Conservation (phyloP, 2,888 invertebrate genomes). For the Pammene fasciana region DNA sequence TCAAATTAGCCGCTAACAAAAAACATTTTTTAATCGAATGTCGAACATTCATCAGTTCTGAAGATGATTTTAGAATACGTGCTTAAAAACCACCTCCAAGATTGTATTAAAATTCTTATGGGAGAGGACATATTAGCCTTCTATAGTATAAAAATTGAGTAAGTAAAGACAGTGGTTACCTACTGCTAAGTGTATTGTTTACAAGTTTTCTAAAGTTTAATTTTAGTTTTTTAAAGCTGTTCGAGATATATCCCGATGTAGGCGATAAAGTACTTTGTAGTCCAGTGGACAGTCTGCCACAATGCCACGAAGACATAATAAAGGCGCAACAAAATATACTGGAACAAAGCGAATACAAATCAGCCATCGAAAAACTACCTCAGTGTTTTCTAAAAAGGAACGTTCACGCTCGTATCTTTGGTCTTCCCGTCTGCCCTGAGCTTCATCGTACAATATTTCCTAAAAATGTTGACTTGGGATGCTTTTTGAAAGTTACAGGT, state of each 20-base stretch:
- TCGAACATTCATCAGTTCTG: neutral
- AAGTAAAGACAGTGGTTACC: slow-evolving; percentile 58
- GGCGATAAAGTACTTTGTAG: slow-evolving; percentile 86
- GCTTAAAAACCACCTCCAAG: slow-evolving; percentile 83
- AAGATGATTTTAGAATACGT: slow-evolving; percentile 82
- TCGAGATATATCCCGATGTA: slow-evolving; percentile 86
- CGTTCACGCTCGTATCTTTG: slow-evolving; percentile 86
- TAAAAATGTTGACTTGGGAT: slow-evolving; percentile 87
- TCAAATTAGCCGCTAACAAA: no score
- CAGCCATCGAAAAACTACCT: slow-evolving; percentile 57
- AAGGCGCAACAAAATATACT: slow-evolving; percentile 84
- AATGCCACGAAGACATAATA: slow-evolving; percentile 85
- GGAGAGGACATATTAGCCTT: slow-evolving; percentile 84
- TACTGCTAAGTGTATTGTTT: neutral
- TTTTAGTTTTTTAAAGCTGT: slow-evolving; percentile 87
- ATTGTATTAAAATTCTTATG: slow-evolving; percentile 85
- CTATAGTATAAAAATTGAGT: slow-evolving; percentile 88
- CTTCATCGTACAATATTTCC: slow-evolving; percentile 86
- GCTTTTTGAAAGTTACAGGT: slow-evolving; percentile 89
- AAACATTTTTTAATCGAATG: no score
- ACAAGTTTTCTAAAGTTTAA: slow-evolving; percentile 25
- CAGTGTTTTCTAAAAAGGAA: slow-evolving; percentile 82
- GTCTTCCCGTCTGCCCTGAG: slow-evolving; percentile 87
- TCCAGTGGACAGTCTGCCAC: slow-evolving; percentile 84
- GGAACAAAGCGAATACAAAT: slow-evolving; percentile 67